phyloP scores from a whole-genome alignment of 2,113 vertebrate species.

The Uria aalge region DNA sequence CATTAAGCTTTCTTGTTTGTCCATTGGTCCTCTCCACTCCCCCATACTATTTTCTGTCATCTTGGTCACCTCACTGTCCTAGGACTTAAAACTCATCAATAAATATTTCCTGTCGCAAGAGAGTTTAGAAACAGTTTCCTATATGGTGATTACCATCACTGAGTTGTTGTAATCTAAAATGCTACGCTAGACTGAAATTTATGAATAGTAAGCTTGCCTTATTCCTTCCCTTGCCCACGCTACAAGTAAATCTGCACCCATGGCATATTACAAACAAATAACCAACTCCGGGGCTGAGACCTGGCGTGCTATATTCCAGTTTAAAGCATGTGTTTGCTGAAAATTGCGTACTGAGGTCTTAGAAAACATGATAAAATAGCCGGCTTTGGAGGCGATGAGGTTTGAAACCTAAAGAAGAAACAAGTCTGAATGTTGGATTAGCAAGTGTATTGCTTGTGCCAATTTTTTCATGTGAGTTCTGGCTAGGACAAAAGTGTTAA shows the following conservation, averaged over 20 bases:
- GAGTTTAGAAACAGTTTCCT: background rate
- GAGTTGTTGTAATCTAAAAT: conserved; percentile 34
- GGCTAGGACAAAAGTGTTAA: background rate
- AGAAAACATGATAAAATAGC: background rate
- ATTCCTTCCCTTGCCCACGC: background rate
- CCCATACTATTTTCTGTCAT: background rate
- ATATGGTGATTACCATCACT: conserved; percentile 4
- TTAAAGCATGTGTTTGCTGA: background rate
- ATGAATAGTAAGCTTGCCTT: conserved; percentile 10
- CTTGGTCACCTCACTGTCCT: background rate
- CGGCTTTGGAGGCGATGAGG: background rate
- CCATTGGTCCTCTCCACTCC: background rate
- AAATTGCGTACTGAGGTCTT: background rate
- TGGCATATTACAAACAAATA: background rate
- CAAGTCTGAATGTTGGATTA: background rate
- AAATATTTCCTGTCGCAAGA: background rate
- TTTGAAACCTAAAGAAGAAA: background rate
- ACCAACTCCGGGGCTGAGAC: background rate
- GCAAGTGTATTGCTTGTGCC: background rate
- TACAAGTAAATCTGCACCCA: background rate
- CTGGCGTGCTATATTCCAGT: background rate
- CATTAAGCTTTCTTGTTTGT: background rate
- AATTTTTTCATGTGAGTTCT: background rate
- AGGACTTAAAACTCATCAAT: background rate
- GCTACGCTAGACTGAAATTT: conserved; percentile 6